Evolutionary conservation across 2,797 vertebrate genomes (phyloP).

Genomic region (Vultur gryphus): DNA sequence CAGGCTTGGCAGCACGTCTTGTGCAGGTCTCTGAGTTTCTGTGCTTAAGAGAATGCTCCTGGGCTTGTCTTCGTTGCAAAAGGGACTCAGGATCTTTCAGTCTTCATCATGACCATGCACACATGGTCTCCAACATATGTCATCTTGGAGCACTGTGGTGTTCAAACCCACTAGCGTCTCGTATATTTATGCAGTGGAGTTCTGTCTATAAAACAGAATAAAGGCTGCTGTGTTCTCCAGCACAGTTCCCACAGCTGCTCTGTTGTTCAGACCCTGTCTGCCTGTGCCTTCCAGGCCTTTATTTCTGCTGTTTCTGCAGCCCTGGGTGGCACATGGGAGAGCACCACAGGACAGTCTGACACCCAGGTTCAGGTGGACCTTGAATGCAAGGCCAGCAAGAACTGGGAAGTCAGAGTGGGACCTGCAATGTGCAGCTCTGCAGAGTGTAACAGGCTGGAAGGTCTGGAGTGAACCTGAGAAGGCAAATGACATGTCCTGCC

Average conservation of each 20-base stretch:
- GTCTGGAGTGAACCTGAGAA: neutral
- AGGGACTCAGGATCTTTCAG: neutral
- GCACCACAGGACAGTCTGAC: neutral
- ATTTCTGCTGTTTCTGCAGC: neutral
- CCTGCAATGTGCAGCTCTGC: neutral
- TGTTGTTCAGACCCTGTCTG: neutral
- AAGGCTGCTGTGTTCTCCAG: neutral
- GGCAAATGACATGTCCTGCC: neutral
- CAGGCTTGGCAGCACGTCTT: neutral
- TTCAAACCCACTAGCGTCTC: neutral
- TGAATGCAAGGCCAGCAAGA: neutral
- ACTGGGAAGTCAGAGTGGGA: neutral
- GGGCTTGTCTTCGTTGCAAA: neutral
- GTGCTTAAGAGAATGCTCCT: neutral
- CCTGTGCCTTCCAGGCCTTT: neutral
- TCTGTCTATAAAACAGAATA: neutral
- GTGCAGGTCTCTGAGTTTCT: neutral
- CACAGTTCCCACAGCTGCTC: neutral
- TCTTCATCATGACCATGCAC: neutral
- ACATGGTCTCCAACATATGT: rapidly evolving
- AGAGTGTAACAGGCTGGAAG: neutral
- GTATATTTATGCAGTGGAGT: rapidly evolving
- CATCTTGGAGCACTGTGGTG: neutral
- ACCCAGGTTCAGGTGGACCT: neutral
- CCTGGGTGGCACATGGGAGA: neutral